Evolutionary conservation across 2,113 vertebrate genomes (phyloP).

Genomic region (Austrofundulus limnaeus): DNA sequence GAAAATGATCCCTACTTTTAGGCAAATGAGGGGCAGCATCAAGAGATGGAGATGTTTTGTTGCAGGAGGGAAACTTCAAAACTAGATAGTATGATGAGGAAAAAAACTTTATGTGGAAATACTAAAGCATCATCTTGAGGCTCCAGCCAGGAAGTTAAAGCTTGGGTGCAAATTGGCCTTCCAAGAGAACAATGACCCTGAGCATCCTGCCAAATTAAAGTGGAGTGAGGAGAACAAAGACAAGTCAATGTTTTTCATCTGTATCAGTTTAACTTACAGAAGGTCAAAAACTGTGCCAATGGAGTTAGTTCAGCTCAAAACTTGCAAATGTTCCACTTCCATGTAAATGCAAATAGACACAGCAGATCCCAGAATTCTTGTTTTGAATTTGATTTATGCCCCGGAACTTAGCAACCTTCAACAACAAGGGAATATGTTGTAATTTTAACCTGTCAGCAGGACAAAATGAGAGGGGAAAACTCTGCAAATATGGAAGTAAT

Average conservation of each 20-base stretch:
- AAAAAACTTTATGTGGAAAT: not conserved
- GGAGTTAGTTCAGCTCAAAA: not conserved
- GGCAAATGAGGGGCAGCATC: not conserved
- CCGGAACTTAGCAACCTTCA: not conserved
- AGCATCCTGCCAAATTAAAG: not conserved
- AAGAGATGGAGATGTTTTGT: not conserved
- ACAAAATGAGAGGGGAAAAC: not conserved
- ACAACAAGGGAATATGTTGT: not conserved
- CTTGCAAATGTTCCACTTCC: not conserved
- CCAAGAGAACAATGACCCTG: not conserved
- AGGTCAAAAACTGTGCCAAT: not conserved
- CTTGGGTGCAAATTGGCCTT: not conserved
- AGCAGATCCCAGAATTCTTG: not conserved
- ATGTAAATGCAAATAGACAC: not conserved
- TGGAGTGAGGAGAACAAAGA: not conserved
- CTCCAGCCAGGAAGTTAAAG: not conserved
- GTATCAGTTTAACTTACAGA: not conserved
- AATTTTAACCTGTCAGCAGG: not conserved
- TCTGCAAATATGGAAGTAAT: constrained; percentile 42
- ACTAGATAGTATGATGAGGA: not conserved
- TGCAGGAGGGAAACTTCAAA: not conserved
- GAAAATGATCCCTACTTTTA: not conserved
- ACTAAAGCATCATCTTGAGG: not conserved
- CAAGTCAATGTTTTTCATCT: not conserved
- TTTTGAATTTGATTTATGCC: too few species aligned